Evolutionary conservation across 2,113 vertebrate species (phyloP).

Genomic region (Perognathus longimembris): DNA sequence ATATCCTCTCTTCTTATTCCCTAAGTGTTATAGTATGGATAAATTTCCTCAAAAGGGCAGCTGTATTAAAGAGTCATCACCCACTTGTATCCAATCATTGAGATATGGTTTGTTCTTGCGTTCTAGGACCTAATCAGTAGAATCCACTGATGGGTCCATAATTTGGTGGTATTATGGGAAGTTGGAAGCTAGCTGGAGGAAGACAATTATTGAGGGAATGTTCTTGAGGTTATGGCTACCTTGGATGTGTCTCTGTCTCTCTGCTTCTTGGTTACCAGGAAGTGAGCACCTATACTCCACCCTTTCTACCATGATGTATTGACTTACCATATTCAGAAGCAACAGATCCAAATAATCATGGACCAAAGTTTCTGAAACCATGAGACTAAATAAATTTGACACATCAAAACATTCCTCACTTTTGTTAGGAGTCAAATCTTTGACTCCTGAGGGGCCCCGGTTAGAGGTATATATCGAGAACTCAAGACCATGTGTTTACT

Average conservation of each 20-base stretch:
- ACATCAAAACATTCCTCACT: too few species aligned
- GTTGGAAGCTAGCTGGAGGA: background rate
- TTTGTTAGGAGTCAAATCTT: too few species aligned
- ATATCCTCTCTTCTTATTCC: conserved; percentile 13
- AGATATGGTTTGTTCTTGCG: background rate
- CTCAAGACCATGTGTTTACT: too few species aligned
- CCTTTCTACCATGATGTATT: background rate
- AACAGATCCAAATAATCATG: background rate
- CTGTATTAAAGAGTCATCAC: background rate
- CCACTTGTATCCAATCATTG: background rate
- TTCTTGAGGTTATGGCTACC: too few species aligned
- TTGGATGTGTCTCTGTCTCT: background rate
- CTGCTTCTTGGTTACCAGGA: background rate
- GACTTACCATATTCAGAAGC: background rate
- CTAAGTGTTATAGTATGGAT: background rate
- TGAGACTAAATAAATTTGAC: background rate
- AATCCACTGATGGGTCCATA: background rate
- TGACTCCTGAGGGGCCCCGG: too few species aligned
- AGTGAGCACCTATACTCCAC: too few species aligned
- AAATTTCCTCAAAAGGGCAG: background rate
- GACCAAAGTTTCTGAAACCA: background rate
- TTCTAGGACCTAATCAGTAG: background rate
- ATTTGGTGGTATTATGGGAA: background rate
- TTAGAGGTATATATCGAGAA: too few species aligned
- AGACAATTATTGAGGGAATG: background rate